Percentiles rank a stretch among this genome's conserved stretches.
Conservation (phyloP, 2,113 vertebrate genomes). For the Peromyscus leucopus region DNA sequence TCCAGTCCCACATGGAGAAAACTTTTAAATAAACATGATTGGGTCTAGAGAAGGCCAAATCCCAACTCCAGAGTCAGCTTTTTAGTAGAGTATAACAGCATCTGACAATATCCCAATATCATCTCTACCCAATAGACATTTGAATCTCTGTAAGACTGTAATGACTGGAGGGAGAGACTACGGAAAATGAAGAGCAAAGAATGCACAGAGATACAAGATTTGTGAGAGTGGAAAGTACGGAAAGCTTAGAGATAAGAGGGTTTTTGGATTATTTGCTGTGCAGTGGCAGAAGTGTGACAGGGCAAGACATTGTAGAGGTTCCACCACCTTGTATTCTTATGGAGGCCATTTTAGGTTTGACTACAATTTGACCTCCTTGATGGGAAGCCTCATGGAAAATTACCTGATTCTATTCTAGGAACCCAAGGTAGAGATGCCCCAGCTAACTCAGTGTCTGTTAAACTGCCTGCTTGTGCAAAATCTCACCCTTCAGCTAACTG, state of each 20-base stretch:
- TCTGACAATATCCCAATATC: not conserved
- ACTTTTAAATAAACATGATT: not conserved
- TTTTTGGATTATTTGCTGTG: not conserved
- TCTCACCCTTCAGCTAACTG: not conserved
- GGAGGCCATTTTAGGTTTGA: not conserved
- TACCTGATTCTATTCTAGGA: not conserved
- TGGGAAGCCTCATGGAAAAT: not conserved
- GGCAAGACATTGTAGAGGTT: not conserved
- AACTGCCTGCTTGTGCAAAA: not conserved
- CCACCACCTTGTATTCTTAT: not conserved
- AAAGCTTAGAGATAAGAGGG: not conserved
- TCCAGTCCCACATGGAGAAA: not conserved
- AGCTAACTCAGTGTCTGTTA: not conserved
- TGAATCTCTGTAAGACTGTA: not conserved
- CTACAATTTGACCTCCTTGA: not conserved
- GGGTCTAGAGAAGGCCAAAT: not conserved
- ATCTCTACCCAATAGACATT: not conserved
- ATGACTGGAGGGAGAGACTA: not conserved
- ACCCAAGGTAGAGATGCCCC: not conserved
- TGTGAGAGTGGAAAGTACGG: not conserved
- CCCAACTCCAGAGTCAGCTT: not conserved
- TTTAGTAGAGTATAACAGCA: not conserved
- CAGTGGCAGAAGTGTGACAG: not conserved
- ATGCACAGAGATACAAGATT: not conserved
- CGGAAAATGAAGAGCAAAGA: not conserved